These are phyloP conservation scores for Drosophila bifasciata DNA, from an alignment of 1,140 invertebrate genomes.

Conservation along the genomic window DNA sequence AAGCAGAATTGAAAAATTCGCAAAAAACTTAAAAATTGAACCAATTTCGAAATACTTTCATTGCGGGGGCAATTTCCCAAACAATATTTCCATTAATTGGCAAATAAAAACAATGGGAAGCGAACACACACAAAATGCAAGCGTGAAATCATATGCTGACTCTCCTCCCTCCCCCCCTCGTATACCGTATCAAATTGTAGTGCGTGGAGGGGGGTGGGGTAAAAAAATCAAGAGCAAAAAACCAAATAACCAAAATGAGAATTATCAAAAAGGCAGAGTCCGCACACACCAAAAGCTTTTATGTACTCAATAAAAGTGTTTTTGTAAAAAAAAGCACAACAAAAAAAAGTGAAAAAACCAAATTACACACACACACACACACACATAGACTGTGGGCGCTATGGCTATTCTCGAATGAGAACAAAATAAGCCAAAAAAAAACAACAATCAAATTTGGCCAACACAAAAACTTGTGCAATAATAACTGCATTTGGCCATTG, in stretches of 20 bases:
- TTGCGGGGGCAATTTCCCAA: slow-evolving; percentile 52
- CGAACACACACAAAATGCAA: slow-evolving; percentile 17
- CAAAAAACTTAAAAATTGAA: slow-evolving; percentile 52
- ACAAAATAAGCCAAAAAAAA: slow-evolving; percentile 50
- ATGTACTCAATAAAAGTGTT: slow-evolving; percentile 63
- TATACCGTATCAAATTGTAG: slow-evolving; percentile 38
- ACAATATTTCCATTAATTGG: slow-evolving; percentile 74
- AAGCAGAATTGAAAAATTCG: slow-evolving; percentile 31
- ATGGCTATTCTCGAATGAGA: neutral
- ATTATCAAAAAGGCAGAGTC: slow-evolving; percentile 50
- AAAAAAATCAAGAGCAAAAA: slow-evolving; percentile 9
- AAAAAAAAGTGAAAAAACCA: slow-evolving; percentile 62
- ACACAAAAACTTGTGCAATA: slow-evolving; percentile 59
- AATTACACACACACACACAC: slow-evolving; percentile 38
- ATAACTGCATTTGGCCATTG: slow-evolving; percentile 75
- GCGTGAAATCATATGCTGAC: slow-evolving; percentile 15
- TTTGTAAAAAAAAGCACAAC: slow-evolving; percentile 62
- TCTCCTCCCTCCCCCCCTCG: no score
- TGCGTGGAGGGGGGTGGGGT: slow-evolving; percentile 24
- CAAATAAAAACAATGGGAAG: slow-evolving; percentile 53
- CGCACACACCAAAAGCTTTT: slow-evolving; percentile 59
- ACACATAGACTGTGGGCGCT: slow-evolving; percentile 10
- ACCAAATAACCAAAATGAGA: slow-evolving; percentile 44
- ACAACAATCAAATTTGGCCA: slow-evolving; percentile 51
- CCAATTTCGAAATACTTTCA: slow-evolving; percentile 45